Evolutionary conservation across 2,888 invertebrate species (phyloP), one percentile per base, ranked within the genome.

Genomic region (Bhutanitis thaidina): DNA sequence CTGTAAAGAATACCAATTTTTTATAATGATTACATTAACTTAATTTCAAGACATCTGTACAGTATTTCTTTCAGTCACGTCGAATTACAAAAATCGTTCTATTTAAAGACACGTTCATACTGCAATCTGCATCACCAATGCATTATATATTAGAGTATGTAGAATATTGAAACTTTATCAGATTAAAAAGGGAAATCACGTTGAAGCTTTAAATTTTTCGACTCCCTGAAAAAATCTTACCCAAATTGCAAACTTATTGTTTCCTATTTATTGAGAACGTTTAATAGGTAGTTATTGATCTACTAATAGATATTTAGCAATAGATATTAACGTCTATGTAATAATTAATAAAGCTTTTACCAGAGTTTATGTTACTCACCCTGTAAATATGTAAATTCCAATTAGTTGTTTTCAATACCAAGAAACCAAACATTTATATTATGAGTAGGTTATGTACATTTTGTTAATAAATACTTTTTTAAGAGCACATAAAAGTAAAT

Each of bases 361-460:
- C 79, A 80, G 66, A 71, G 68, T 80, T 78, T 78, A 66, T 71
- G 71, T 81, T 80, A 80, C 67, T 77, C 71, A 69, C 64, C 60
- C 60, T 89, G 89, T 89, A 89, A 80, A 89, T 89, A 89, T 89
- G 88, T 88, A 89, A 85, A 88, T 86, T 83, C 77, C 77, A 80
- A 71, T 69, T 86, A 81, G 78, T 74, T 77, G 80, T 75, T 83
- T 71, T 80, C 78, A 79, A 82, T 86, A 87, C 81, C 86, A 82
- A 73, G 80, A 87, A 86, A 89, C 89, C 89, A 88, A 89, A 89
- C 89, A 82, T 82, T 84, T 81, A 71, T 76, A 51, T 40, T 51
- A 78, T 75, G 71, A 77, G 73, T 87, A 85, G 80, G 72, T 64
- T 74, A 70, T 85, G 78, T 86, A 86, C 69, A 84, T 84, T 84